phyloP scores from a whole-genome alignment of 1,140 invertebrate genomes.

The Anastatus disparis region DNA sequence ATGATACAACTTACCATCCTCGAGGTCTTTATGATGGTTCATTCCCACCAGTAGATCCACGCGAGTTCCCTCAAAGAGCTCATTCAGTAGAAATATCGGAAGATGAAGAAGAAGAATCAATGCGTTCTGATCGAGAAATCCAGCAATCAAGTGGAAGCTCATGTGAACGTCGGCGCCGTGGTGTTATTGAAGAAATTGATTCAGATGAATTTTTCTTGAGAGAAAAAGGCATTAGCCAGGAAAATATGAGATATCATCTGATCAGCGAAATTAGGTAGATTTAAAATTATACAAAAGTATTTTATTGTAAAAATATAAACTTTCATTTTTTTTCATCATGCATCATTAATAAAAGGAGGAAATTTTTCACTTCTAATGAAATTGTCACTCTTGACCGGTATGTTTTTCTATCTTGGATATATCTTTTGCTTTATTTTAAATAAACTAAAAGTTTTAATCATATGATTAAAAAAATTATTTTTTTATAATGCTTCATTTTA shows the following conservation, averaged over 20 bases:
- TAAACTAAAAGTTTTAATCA: too few relatives aligned
- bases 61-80: constrained; percentile 41
- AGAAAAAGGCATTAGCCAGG: constrained; percentile 81
- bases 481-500: too few relatives aligned
- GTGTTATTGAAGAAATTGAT: constrained; percentile 84
- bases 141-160: constrained; percentile 67
- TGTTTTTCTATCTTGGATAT: too few relatives aligned
- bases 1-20: neutral
- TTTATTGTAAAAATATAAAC: too few relatives aligned
- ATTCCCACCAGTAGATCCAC: constrained; percentile 56
- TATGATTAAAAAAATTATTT: too few relatives aligned
- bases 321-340: neutral
- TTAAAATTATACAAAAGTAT: too few relatives aligned
- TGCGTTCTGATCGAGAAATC: constrained; percentile 62
- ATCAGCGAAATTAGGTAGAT: constrained; percentile 79
- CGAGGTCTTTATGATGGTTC: constrained; percentile 46
- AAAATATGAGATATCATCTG: constrained; percentile 82
- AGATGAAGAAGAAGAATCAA: constrained; percentile 50
- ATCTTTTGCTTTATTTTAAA: too few relatives aligned
- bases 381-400: too few relatives aligned
- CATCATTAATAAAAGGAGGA: too few relatives aligned
- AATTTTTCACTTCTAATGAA: too few relatives aligned
- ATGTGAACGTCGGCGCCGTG: constrained; percentile 65
- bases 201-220: constrained; percentile 87
- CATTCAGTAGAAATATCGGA: constrained; percentile 47